phyloP scores from a whole-genome alignment of 2,113 vertebrate genomes.

The Ondatra zibethicus region DNA sequence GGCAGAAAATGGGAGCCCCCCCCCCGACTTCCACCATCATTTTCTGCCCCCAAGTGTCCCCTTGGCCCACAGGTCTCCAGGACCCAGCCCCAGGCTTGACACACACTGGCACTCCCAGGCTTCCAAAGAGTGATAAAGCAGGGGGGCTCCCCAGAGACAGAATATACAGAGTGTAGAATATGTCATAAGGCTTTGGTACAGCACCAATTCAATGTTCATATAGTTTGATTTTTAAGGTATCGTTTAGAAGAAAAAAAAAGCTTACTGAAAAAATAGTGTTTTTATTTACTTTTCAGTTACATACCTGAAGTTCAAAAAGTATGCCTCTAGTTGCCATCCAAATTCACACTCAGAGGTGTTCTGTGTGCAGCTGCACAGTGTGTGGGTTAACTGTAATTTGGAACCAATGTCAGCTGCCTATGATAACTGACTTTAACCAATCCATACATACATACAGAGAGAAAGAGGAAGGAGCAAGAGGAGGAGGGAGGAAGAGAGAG shows the following conservation, averaged over 20 bases:
- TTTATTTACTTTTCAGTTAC: slow-evolving; percentile 85
- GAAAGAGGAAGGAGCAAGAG: not conserved
- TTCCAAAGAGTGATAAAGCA: slow-evolving; percentile 81
- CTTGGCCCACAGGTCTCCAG: not conserved
- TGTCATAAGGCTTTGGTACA: slow-evolving; percentile 92
- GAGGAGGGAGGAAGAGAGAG: not conserved
- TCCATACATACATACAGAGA: slow-evolving; percentile 48
- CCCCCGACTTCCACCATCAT: not conserved
- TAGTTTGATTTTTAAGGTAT: slow-evolving; percentile 85
- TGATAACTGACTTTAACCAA: slow-evolving; percentile 65
- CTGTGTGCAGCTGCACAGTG: slow-evolving; percentile 76
- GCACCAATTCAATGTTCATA: slow-evolving; percentile 87
- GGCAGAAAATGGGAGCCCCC: slow-evolving; percentile 4
- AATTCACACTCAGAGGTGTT: slow-evolving; percentile 77
- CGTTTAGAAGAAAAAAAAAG: slow-evolving; percentile 86
- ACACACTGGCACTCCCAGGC: slow-evolving; percentile 84
- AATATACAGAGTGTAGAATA: slow-evolving; percentile 83
- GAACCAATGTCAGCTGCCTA: slow-evolving; percentile 75
- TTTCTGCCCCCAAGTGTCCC: slow-evolving; percentile 12
- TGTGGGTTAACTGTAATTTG: slow-evolving; percentile 71
- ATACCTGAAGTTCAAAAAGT: slow-evolving; percentile 89
- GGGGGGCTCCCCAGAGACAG: slow-evolving; percentile 83
- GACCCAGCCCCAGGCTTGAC: slow-evolving; percentile 60
- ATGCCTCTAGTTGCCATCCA: slow-evolving; percentile 87
- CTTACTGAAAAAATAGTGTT: slow-evolving; percentile 89